phyloP scores from a whole-genome alignment of 2,888 invertebrate genomes.

The Drosophila niveifrons region DNA sequence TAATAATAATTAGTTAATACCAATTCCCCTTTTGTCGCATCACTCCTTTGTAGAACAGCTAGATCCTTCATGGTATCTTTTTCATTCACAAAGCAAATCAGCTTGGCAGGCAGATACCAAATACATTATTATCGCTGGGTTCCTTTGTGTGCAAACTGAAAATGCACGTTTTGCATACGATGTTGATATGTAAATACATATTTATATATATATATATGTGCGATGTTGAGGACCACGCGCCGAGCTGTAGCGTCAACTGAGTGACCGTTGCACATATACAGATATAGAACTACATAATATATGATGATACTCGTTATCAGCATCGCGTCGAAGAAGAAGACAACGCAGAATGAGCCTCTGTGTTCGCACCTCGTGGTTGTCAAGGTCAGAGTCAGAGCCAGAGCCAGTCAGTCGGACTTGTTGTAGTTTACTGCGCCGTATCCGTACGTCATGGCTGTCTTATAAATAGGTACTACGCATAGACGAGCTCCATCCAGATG shows the following conservation, averaged over 20 bases:
- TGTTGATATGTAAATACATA: too few species aligned
- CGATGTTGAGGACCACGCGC: not conserved
- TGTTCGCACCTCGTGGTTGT: constrained; percentile 5
- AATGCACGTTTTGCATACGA: not conserved
- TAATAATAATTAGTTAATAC: too few species aligned
- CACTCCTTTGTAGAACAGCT: too few species aligned
- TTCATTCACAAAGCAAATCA: not conserved
- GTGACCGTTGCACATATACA: not conserved
- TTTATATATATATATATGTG: too few species aligned
- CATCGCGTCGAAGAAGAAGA: constrained; percentile 10
- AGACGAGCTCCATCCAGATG: not conserved
- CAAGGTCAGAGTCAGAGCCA: constrained; percentile 23
- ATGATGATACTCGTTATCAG: constrained; percentile 1
- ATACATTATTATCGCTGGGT: not conserved
- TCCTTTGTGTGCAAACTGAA: not conserved
- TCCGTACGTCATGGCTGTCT: constrained; percentile 29
- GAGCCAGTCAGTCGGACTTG: constrained; percentile 9
- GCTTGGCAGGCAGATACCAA: not conserved
- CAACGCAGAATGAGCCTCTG: constrained; percentile 4
- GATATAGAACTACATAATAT: too few species aligned
- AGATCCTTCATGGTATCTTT: not conserved
- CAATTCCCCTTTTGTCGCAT: too few species aligned
- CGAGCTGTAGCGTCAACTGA: constrained; percentile 22
- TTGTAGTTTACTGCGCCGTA: constrained; percentile 20
- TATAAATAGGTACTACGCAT: constrained; percentile 7